Evolutionary conservation across 2,888 invertebrate genomes (phyloP), one percentile per base, ranked within the genome.

Genomic region (Drosophila mulleri): DNA sequence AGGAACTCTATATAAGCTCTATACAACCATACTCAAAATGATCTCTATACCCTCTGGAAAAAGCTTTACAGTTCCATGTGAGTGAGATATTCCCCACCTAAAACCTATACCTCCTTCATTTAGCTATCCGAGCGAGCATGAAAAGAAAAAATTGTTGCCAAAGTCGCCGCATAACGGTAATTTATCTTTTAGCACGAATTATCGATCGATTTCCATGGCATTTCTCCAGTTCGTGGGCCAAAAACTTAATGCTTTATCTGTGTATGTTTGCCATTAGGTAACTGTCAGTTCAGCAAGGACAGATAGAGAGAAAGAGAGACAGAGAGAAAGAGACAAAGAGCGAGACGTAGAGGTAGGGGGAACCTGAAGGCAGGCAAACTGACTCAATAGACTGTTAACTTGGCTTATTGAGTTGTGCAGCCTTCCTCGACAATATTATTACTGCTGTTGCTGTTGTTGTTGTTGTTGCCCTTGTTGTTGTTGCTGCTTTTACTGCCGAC

Each of bases 141-240:
- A 16, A 23, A 8, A 66, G n/a, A n/a, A 69, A 41, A 70, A 67
- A 6, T 26, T 67, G 69, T 57, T 57, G 68, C 41, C 61, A 67
- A 71, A 65, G 75, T 66, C 71, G 69, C 42, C 63, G 76, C 78
- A 83, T 74, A 82, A 80, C 82, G 80, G 86, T 77, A 88, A 89
- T 89, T 89, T 89, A 90, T 90, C 90, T 90, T 86, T 86, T 90
- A 80, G 82, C 79, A 78, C 75, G 83, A 86, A 88, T 86, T 86
- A 89, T 89, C 90, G 89, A 89, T 89, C 83, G 89, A 71, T 78
- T 87, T 78, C 71, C 71, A 69, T 68, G 73, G 78, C 79, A 78
- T 83, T 83, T 78, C 67, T 60, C 75, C 71, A 68, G 68, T 72
- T 67, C 58, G 44, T 50, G 63, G 70, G 69, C 44, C 72, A 58